Evolutionary conservation across 2,113 vertebrate genomes (phyloP).

Genomic region (Hippocampus zosterae): DNA sequence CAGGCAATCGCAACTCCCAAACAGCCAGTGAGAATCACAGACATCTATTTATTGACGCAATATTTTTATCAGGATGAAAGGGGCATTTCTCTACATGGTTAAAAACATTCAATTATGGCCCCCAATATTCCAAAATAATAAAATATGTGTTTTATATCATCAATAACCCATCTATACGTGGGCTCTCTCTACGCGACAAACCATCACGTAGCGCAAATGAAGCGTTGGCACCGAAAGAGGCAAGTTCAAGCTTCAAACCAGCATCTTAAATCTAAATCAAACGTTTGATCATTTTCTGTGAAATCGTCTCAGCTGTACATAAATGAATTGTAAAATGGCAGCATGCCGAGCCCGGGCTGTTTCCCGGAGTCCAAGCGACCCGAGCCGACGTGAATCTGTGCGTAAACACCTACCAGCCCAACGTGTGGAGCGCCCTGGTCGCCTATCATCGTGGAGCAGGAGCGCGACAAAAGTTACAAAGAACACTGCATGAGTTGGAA

Average conservation of each 20-base stretch:
- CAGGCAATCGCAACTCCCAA: neutral
- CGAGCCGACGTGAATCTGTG: neutral
- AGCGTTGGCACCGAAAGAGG: neutral
- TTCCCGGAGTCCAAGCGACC: neutral
- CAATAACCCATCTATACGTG: neutral
- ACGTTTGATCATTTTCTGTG: neutral
- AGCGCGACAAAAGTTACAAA: slow-evolving; percentile 52
- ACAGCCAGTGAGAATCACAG: neutral
- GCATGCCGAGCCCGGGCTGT: neutral
- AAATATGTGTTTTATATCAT: neutral
- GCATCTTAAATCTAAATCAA: no score
- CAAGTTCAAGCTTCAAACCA: neutral
- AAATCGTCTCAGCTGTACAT: neutral
- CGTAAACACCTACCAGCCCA: slow-evolving; percentile 76
- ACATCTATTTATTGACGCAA: neutral
- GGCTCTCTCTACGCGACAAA: neutral
- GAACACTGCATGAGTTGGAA: slow-evolving; percentile 11
- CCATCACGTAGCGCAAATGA: neutral
- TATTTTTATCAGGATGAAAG: neutral
- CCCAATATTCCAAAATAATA: neutral
- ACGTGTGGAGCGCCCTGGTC: slow-evolving; percentile 62
- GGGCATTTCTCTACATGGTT: neutral
- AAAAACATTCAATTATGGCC: neutral
- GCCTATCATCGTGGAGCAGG: slow-evolving; percentile 74
- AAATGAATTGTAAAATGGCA: neutral